Conservation (phyloP, 1,140 invertebrate species). For the Bombus consobrinus region DNA sequence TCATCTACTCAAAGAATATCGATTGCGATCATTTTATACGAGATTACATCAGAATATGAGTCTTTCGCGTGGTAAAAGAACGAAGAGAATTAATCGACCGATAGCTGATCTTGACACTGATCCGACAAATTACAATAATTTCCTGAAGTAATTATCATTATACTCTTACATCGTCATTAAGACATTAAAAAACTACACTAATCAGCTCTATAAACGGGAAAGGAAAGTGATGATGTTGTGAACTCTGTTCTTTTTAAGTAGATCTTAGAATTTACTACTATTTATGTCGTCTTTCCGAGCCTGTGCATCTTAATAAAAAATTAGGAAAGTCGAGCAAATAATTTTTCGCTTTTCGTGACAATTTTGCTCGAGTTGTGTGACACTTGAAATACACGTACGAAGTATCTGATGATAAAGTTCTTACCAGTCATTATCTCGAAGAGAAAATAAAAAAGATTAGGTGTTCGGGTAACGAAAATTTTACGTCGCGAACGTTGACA, state of each 20-base stretch:
- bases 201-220: neutral
- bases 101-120: neutral
- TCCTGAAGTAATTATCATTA: neutral
- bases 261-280: too few relatives aligned
- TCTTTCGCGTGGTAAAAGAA: neutral
- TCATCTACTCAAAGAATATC: neutral
- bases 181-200: neutral
- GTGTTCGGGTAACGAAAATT: neutral
- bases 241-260: too few relatives aligned
- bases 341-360: neutral
- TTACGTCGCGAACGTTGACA: neutral
- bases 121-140: neutral
- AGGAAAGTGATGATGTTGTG: too few relatives aligned
- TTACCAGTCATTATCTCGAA: neutral
- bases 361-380: neutral
- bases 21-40: neutral
- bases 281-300: too few relatives aligned
- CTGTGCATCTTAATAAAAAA: too few relatives aligned
- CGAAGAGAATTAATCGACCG: neutral
- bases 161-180: neutral
- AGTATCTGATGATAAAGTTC: neutral
- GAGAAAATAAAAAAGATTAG: constrained; percentile 2
- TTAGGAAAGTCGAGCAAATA: too few relatives aligned
- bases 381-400: neutral
- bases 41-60: neutral